Base-by-base conservation (phyloP, 2,113 vertebrate genomes). In the Spea multiplicata region DNA sequence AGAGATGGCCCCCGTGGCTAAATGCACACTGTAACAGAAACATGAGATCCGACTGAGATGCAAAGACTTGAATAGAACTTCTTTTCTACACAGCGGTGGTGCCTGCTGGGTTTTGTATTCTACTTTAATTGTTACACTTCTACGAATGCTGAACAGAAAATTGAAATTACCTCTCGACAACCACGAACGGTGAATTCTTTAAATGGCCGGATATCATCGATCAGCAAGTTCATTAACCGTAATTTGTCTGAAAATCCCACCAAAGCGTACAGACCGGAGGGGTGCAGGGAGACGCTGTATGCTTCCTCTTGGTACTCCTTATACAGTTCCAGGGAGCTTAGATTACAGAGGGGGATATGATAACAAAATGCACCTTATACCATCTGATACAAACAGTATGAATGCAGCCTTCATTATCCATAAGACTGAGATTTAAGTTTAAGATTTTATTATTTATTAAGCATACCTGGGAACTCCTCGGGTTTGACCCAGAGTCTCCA, bases 241-340 rank as follows among this genome's bases (percentile, higher is more conserved):
- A 99, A 91, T 84, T 96, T 98, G 88, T 96, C 94, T 66, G 95
- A 90, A 87, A 99, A 99, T 7, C 97, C 97, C 81, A 95, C 95
- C 75, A 97, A 90, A 71, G 96, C 81, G 75, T 90, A 97, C 75
- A 96, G 89, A 9, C 96, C 97, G 1, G 91, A 92, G n/a, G 97
- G 96, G 67, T 99, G 97, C 76, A 99, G 90, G 64, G 96, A 91
- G 61, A 99, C 77, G 1, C 96, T 86, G 82, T 91, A 87, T 0
- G 93, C 94, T 81, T 98, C 95, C 82, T 97, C 95, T 83, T 90
- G 93, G 81, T 95, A 99, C 55, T 95, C 93, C 82, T 95, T 97
- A 76, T 83, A 95, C 44, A 97, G 88, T 82, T 98, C 95, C 84
- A 98, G 78, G 53, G 85, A 86, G 84, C 97, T 99, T 86, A 3